Base-by-base conservation (phyloP, 64 coral and sea anemone genomes). In the Catalaphyllia jardinei region DNA sequence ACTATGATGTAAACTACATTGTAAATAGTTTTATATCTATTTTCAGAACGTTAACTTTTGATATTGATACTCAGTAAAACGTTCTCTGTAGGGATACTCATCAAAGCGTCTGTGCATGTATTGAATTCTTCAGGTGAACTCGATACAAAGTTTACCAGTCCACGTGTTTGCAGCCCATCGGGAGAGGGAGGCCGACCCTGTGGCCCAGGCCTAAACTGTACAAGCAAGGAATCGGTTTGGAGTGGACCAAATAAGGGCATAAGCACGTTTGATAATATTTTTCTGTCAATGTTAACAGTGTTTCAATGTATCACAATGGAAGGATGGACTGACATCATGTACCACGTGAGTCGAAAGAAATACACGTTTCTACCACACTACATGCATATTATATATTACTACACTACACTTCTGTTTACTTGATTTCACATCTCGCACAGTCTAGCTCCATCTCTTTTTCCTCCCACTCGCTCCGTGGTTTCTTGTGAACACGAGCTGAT, bases 291-390 rank as follows among this genome's bases (percentile, higher is more conserved):
- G 96, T 71, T 98, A 24, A 98, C 96, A 22, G 93, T 98, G 22
- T 98, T 98, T 90, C 96, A 98, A 65, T 98, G 96, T 61, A 94
- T 98, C 20, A 98, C 96, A 29, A 98, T 95, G 87, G 96, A 98
- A 55, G 96, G 96, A 22, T 98, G 96, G 96, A 98, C 96, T n/a
- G 94, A 92, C n/a, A 93, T 98, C 17, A 98, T 98, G 96, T 98
- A 98, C 93, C 87, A 95, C 86, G 96, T 98, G 79, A 82, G 96
- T 98, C 29, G 31, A 75, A 1, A 55, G 52, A 50, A 2, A 10
- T 75, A 10, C 7, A 28, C 31, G 42, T 46, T 46, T 46, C 0
- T 46, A 35, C 6, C 42, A 46, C 42, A 46, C 42, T 8, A 6
- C 42, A 46, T 46, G 42, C 6, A 35, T 35, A 8, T 6, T 46